Percentiles rank a stretch among this genome's conserved stretches.
Conservation (phyloP, 2,113 vertebrate species). For the Perca schrenkii region DNA sequence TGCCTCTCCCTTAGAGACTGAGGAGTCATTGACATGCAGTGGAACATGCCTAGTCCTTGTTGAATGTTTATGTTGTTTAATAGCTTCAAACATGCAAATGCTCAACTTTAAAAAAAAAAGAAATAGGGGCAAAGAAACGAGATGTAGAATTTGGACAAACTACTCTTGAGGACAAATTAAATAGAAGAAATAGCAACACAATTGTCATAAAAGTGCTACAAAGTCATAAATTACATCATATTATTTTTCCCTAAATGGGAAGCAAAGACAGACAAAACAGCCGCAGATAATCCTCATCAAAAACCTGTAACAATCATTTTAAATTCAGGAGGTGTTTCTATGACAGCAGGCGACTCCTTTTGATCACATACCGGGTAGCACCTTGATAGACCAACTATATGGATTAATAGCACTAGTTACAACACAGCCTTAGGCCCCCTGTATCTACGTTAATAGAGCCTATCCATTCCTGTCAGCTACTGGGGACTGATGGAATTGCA, state of each 20-base stretch:
- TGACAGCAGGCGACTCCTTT: conserved; percentile 68
- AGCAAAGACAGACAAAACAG: conserved; percentile 7
- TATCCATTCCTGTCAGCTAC: conserved; percentile 87
- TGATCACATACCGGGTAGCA: conserved; percentile 67
- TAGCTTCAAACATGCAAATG: conserved; percentile 38
- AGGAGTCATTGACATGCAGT: conserved; percentile 67
- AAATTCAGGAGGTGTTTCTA: conserved; percentile 56
- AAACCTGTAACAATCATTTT: conserved; percentile 62
- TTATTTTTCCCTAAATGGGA: not conserved
- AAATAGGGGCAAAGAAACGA: not conserved
- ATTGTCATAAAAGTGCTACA: not conserved
- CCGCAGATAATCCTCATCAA: not conserved
- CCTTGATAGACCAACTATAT: conserved; percentile 84
- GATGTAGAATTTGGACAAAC: not conserved
- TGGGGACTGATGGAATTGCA: conserved; percentile 84
- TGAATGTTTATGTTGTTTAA: conserved; percentile 65
- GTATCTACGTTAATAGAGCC: conserved; percentile 85
- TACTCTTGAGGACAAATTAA: not conserved
- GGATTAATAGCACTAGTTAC: conserved; percentile 88
- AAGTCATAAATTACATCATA: not conserved
- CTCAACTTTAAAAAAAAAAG: conserved; percentile 1
- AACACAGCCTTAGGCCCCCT: conserved; percentile 79
- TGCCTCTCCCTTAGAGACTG: conserved; percentile 58
- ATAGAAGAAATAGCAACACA: not conserved
- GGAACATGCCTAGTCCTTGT: conserved; percentile 61